Percentiles rank a stretch among this genome's conserved stretches.
phyloP scores from a whole-genome alignment of 2,113 vertebrate genomes.

The Perca schrenkii region DNA sequence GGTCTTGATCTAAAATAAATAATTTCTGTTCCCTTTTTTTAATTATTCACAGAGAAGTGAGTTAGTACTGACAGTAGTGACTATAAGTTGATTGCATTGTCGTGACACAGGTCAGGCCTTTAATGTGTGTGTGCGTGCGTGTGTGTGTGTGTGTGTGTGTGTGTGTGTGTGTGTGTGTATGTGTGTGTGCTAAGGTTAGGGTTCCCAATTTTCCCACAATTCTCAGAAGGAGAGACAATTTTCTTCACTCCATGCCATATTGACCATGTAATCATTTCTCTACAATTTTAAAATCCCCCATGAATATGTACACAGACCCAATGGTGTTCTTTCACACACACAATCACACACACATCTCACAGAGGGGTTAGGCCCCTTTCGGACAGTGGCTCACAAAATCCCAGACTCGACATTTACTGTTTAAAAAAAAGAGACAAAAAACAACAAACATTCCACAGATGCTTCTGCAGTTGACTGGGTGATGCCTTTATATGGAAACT shows the following conservation, averaged over 20 bases:
- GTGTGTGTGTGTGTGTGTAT: neutral
- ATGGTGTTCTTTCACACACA: neutral
- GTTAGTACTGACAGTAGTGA: neutral
- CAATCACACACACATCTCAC: conserved; percentile 3
- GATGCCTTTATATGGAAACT: conserved; percentile 84
- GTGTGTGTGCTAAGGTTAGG: conserved; percentile 37
- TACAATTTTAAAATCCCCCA: conserved; percentile 37
- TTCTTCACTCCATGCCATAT: conserved; percentile 20
- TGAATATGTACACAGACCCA: conserved; percentile 19
- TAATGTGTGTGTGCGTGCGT: neutral
- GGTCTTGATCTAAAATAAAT: neutral
- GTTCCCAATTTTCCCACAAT: conserved; percentile 54
- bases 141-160: neutral
- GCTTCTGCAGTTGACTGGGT: conserved; percentile 73
- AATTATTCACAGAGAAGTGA: neutral
- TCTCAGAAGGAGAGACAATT: neutral
- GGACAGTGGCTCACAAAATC: conserved; percentile 53
- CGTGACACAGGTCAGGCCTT: neutral
- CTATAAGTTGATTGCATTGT: neutral
- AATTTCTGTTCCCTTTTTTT: neutral
- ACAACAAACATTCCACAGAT: conserved; percentile 82
- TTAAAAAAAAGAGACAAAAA: conserved; percentile 49
- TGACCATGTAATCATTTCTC: conserved; percentile 41
- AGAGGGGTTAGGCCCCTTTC: conserved; percentile 17
- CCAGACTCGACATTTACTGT: conserved; percentile 36